Evolutionary conservation across 1,140 invertebrate genomes (phyloP).

Genomic region (Holcopasites calliopsidis): DNA sequence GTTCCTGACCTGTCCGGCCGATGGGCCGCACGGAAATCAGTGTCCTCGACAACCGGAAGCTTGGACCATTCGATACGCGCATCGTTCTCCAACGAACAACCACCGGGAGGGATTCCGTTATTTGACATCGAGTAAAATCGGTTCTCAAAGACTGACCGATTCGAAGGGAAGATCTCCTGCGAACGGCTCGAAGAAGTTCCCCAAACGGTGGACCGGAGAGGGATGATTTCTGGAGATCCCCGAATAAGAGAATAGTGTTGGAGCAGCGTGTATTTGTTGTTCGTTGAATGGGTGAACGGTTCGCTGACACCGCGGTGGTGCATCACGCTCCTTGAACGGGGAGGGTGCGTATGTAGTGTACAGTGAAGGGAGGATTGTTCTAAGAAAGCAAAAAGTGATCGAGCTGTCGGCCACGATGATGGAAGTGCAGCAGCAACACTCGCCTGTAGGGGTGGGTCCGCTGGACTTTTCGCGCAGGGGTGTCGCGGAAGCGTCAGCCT

Average conservation of each 20-base stretch:
- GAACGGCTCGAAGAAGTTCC: no score
- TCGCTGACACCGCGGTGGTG: constrained; percentile 15
- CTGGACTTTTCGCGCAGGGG: constrained; percentile 77
- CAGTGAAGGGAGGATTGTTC: constrained; percentile 44
- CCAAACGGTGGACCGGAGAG: neutral
- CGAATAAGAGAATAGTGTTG: constrained; percentile 8
- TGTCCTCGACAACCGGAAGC: constrained; percentile 49
- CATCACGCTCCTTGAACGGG: neutral
- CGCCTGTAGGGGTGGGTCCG: constrained; percentile 77
- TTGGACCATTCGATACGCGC: constrained; percentile 24
- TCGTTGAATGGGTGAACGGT: constrained; percentile 35
- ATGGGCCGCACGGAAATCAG: constrained; percentile 62
- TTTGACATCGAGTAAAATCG: neutral
- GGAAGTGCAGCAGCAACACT: constrained; percentile 79
- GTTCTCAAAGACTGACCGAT: neutral
- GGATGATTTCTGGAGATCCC: neutral
- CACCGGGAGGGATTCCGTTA: neutral
- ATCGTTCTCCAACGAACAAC: neutral
- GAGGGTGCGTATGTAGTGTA: constrained; percentile 50
- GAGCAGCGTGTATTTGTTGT: constrained; percentile 28
- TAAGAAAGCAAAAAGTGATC: constrained; percentile 39
- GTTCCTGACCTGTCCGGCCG: constrained; percentile 52
- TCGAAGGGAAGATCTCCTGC: neutral
- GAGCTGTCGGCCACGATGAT: constrained; percentile 69
- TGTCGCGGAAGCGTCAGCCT: constrained; percentile 77